phyloP scores from a whole-genome alignment of 2,797 vertebrate genomes.

The Cygnus olor region DNA sequence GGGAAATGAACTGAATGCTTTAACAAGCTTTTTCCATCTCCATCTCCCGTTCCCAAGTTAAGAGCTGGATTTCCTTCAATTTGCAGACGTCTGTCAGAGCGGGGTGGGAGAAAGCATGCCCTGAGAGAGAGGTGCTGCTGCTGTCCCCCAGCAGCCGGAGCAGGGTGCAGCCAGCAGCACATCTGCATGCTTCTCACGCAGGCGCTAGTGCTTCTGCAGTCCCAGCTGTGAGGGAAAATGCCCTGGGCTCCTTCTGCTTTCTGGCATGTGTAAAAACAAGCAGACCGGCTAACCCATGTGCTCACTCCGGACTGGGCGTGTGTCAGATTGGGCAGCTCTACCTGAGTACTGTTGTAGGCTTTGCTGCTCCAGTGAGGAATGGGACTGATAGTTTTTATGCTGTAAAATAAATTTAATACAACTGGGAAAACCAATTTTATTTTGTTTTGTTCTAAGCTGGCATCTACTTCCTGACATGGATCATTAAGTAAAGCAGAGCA shows the following conservation, averaged over 20 bases:
- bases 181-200: background rate
- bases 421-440: background rate
- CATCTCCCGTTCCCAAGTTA: background rate
- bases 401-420: constrained; percentile 12
- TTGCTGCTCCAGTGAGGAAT: background rate
- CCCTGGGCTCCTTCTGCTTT: background rate
- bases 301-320: fast-evolving
- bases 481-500: constrained; percentile 30
- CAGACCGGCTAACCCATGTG: background rate
- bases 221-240: background rate
- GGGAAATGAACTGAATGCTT: background rate
- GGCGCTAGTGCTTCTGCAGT: background rate
- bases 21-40: background rate
- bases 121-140: background rate
- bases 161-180: background rate
- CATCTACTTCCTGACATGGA: constrained; percentile 18
- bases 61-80: background rate
- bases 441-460: constrained; percentile 27
- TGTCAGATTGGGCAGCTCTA: background rate
- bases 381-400: background rate
- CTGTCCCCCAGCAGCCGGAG: background rate
- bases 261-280: background rate
- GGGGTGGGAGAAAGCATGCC: background rate
- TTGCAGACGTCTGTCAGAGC: background rate
- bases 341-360: background rate